Base-by-base conservation (phyloP, 2,113 vertebrate genomes). In the Ochotona curzoniae region DNA sequence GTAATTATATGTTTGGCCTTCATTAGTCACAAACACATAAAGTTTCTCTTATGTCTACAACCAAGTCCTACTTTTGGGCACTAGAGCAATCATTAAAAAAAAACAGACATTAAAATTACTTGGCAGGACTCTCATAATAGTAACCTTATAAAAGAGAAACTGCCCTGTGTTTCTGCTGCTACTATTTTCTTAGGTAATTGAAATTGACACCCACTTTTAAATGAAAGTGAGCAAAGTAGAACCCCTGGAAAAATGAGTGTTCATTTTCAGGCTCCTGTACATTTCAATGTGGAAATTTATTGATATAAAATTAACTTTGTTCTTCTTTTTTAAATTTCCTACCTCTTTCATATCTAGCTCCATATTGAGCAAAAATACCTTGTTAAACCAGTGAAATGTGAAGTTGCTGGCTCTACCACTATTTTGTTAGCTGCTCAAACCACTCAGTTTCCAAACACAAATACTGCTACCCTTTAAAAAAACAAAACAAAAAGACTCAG, bases 271-370 rank as follows among this genome's bases (percentile, higher is more conserved):
- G 15, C 74, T 80, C 64, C 44, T 47, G 7, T 32, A 47, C 14
- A 49, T 64, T 87, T 57, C 69, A 49, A 10, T 75, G 8, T 93
- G 60, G 79, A 79, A 80, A 74, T 61, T 75, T 47, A 26, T 30
- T 78, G 12, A 82, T 66, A 10, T 49, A 80, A 79, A 91, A 90
- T 64, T 74, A 73, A 3, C 60, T 60, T 84, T 76, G 10, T 63
- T 89, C 78, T 74, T 26, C 38, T 75, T 63, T 51, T 93, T 93
- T 84, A 57, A 44, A 12, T 83, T 76, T 87, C 75, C 30, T 87
- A 20, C 47, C 26, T 82, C 80, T 81, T 82, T 84, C 64, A 35
- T 86, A 69, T 61, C 91, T 91, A 73, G 15, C 26, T 23, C 26
- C 49, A 80, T 5, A 26, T 81, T 28, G 51, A 32, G 47, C 30